phyloP scores from a whole-genome alignment of 1,140 invertebrate genomes.

The Andrena cerasifolii region DNA sequence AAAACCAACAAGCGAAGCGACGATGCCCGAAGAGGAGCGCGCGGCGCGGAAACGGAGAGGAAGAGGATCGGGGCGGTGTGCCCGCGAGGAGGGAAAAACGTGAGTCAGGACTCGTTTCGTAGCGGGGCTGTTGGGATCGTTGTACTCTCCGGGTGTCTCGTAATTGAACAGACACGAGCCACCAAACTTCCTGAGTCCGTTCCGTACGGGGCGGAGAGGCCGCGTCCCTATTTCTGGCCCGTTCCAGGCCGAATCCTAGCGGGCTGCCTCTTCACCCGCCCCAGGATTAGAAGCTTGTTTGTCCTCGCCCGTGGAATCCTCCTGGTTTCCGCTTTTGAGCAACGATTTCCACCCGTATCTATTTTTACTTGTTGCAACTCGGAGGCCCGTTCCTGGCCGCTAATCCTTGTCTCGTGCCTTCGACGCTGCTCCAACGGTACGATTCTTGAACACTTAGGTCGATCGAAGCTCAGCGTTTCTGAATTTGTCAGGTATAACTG shows the following conservation, averaged over 20 bases:
- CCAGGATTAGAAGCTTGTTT: conserved; percentile 21
- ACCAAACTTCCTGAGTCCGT: conserved; percentile 38
- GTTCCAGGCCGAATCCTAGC: conserved; percentile 21
- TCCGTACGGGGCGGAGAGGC: not conserved
- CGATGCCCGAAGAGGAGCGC: too few species aligned
- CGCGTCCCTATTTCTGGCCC: conserved; percentile 57
- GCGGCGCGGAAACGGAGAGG: too few species aligned
- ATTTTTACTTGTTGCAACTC: conserved; percentile 11
- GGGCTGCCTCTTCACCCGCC: not conserved
- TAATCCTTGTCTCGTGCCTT: too few species aligned
- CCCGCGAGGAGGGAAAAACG: conserved; percentile 45
- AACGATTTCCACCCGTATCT: not conserved
- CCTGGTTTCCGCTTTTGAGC: conserved; percentile 8
- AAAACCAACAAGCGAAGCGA: too few species aligned
- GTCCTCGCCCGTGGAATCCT: not conserved
- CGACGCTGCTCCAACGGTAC: too few species aligned
- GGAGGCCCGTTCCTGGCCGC: not conserved
- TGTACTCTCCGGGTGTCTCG: conserved; percentile 54
- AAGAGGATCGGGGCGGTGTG: too few species aligned
- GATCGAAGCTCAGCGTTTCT: too few species aligned
- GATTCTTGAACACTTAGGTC: too few species aligned
- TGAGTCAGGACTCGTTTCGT: conserved; percentile 45
- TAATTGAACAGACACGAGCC: conserved; percentile 62
- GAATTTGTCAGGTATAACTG: too few species aligned
- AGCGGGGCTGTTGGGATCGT: conserved; percentile 28